These are phyloP conservation scores for Charadrius vociferus DNA, from an alignment of 2,113 vertebrate genomes.

Conservation along the genomic window DNA sequence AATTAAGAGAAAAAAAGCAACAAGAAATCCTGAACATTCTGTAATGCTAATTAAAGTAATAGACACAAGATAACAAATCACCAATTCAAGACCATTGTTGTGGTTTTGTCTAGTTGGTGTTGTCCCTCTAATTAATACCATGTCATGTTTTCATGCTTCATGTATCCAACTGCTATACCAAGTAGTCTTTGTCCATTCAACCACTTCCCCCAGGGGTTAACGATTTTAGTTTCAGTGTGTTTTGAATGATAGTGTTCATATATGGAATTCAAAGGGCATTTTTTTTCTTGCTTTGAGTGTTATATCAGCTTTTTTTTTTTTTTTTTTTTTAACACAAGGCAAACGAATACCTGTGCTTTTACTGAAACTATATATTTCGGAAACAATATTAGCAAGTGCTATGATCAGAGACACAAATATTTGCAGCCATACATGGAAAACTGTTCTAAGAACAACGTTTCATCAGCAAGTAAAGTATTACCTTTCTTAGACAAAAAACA, in stretches of 20 bases:
- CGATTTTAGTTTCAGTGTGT: conserved; percentile 43
- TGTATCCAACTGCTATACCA: conserved; percentile 8
- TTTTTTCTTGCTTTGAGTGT: not conserved
- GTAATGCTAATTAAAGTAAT: conserved; percentile 56
- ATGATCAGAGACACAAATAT: not conserved
- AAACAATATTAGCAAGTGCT: not conserved
- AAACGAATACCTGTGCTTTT: not conserved
- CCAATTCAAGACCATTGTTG: conserved; percentile 44
- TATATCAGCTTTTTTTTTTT: not conserved
- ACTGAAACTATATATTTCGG: not conserved
- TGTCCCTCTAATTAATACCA: conserved; percentile 72
- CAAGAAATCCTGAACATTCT: not conserved
- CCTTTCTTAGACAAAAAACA: not conserved
- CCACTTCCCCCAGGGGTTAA: conserved; percentile 56
- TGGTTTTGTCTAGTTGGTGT: conserved; percentile 47
- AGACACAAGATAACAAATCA: conserved; percentile 54
- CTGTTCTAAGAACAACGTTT: not conserved
- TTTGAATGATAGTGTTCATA: conserved; percentile 1
- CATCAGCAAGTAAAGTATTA: not conserved
- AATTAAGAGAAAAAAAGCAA: conserved; percentile 33
- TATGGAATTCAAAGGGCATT: not conserved
- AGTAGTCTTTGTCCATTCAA: conserved; percentile 52
- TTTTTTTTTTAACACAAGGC: not conserved
- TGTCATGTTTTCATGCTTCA: conserved; percentile 64
- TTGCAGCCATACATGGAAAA: not conserved